Conservation (phyloP, 2,888 invertebrate genomes). For the Ormyrus rosae region DNA sequence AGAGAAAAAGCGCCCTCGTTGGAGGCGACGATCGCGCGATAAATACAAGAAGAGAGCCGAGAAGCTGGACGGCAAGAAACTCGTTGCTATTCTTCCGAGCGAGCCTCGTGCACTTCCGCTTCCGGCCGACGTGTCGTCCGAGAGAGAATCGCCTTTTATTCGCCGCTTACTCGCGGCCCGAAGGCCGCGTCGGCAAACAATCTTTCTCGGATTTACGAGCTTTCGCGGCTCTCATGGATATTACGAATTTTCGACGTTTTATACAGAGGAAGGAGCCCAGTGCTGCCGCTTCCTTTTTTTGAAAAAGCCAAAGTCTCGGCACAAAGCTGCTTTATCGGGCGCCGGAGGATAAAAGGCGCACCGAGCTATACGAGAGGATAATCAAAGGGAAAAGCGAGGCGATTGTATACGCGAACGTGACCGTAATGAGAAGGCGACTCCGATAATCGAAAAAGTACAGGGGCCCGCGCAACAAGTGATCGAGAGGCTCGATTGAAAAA, state of each 20-base stretch:
- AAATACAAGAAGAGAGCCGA: no score
- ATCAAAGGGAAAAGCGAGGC: conserved; percentile 15
- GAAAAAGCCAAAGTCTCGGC: neutral
- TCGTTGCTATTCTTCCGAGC: neutral
- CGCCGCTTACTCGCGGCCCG: neutral
- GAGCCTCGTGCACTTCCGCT: neutral
- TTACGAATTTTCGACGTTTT: no score
- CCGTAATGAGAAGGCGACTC: conserved; percentile 5
- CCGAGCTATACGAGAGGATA: neutral
- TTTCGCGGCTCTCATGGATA: no score
- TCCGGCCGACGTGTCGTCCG: neutral
- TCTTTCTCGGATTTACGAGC: no score
- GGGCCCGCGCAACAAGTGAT: conserved; percentile 1
- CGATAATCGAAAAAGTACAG: neutral
- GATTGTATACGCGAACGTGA: neutral
- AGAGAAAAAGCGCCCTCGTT: no score
- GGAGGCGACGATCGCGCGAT: no score
- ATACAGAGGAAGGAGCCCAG: neutral
- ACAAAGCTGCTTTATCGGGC: conserved; percentile 21
- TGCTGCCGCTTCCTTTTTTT: neutral
- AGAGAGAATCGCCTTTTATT: neutral
- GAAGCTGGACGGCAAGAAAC: neutral
- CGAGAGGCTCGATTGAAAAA: neutral
- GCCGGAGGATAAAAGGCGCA: neutral
- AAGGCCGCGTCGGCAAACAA: no score